Percentiles rank a stretch among this genome's conserved stretches.
These are phyloP conservation scores for Athalia rosae DNA, from an alignment of 2,888 invertebrate species.

Conservation along the genomic window DNA sequence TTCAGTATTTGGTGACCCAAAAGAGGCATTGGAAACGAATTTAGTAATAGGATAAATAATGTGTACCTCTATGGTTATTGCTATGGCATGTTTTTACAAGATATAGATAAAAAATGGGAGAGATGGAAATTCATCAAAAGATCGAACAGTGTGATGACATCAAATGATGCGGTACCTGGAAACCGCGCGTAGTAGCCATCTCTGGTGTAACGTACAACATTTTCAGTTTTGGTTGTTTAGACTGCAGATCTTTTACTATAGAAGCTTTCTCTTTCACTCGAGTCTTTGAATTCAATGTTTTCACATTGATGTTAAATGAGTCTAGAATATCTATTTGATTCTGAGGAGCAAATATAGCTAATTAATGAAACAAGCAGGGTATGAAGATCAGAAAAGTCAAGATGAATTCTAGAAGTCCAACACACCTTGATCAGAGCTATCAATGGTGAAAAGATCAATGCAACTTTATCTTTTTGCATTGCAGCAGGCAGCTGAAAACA, in stretches of 20 bases:
- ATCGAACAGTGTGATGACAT: not conserved
- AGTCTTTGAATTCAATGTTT: constrained; percentile 96
- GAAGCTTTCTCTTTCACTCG: constrained; percentile 83
- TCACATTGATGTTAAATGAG: constrained; percentile 86
- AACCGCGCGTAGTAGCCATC: constrained; percentile 88
- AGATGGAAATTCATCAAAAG: too few relatives aligned
- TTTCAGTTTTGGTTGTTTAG: constrained; percentile 82
- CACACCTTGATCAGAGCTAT: constrained; percentile 92
- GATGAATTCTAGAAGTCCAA: not conserved
- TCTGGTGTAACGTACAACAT: constrained; percentile 98
- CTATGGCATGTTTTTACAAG: too few relatives aligned
- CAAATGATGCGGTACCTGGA: constrained; percentile 68
- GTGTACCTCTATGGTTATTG: too few relatives aligned
- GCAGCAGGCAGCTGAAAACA: constrained; percentile 98
- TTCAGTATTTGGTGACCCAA: too few relatives aligned
- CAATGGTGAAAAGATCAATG: constrained; percentile 96
- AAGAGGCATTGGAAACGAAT: too few relatives aligned
- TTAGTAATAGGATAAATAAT: too few relatives aligned
- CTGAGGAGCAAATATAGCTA: constrained; percentile 68
- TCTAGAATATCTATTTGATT: constrained; percentile 95
- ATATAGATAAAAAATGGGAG: too few relatives aligned
- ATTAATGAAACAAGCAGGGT: not conserved
- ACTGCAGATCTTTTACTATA: constrained; percentile 84
- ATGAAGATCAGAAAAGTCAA: not conserved
- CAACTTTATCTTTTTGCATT: constrained; percentile 85